Evolutionary conservation across 2,113 vertebrate genomes (phyloP).

Genomic region (Vidua macroura): DNA sequence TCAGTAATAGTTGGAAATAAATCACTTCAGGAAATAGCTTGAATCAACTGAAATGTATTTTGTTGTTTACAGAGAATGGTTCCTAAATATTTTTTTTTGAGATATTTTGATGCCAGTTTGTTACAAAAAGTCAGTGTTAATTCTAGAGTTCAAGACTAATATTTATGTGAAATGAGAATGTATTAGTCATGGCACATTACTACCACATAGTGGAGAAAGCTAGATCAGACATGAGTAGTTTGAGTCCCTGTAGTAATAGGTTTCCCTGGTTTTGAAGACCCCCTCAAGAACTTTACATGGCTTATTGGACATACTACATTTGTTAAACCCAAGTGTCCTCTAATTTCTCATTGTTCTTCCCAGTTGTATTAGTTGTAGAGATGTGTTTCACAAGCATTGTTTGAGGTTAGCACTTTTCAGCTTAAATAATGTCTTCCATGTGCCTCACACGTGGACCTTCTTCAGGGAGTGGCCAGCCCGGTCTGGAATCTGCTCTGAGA

Average conservation of each 20-base stretch:
- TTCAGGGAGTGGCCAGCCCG: background rate
- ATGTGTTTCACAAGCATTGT: background rate
- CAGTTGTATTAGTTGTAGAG: background rate
- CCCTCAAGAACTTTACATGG: background rate
- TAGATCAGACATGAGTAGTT: background rate
- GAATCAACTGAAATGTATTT: background rate
- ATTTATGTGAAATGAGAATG: background rate
- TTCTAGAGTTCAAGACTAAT: background rate
- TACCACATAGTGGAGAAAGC: constrained; percentile 28
- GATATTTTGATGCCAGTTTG: background rate
- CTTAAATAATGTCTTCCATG: fast-evolving
- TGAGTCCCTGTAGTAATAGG: background rate
- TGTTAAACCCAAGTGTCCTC: background rate
- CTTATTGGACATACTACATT: background rate
- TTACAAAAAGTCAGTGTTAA: background rate
- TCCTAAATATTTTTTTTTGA: background rate
- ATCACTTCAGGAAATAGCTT: background rate
- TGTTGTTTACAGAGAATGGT: background rate
- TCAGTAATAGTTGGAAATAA: background rate
- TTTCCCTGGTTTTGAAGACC: background rate
- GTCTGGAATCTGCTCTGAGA: background rate
- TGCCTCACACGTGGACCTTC: background rate
- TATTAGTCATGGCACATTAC: background rate
- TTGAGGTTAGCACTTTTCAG: background rate
- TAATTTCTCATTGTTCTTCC: background rate